Evolutionary conservation across 2,113 vertebrate genomes (phyloP).

Genomic region (Myxocyprinus asiaticus): DNA sequence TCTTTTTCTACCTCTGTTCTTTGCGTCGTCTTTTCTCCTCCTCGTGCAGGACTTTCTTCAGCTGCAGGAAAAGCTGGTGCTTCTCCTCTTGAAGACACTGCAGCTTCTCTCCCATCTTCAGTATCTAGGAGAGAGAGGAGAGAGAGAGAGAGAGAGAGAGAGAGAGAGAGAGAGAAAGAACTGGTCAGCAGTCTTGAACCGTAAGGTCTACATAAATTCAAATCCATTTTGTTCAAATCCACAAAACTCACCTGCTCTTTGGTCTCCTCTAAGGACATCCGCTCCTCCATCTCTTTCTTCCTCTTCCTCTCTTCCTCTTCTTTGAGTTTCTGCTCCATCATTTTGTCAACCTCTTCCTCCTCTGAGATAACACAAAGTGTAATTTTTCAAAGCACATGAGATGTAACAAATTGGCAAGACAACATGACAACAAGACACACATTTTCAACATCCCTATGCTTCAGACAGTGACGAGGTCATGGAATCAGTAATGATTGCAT

Average conservation of each 20-base stretch:
- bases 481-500: too few species aligned
- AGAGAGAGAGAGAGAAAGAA: background rate
- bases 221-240: background rate
- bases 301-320: conserved; percentile 89
- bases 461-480: too few species aligned
- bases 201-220: background rate
- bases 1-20: conserved; percentile 81
- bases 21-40: conserved; percentile 89
- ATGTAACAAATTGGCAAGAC: too few species aligned
- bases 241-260: conserved; percentile 76
- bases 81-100: conserved; percentile 89
- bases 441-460: too few species aligned
- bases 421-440: too few species aligned
- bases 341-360: conserved; percentile 94
- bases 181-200: background rate
- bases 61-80: conserved; percentile 91
- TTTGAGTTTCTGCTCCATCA: conserved; percentile 95
- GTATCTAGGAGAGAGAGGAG: conserved; percentile 71
- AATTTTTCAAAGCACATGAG: too few species aligned
- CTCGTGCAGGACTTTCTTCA: conserved; percentile 91
- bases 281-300: conserved; percentile 91
- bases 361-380: conserved; percentile 65
- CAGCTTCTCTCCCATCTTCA: conserved; percentile 88
- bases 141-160: too few species aligned
- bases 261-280: conserved; percentile 92